A percentile compares a stretch with the other conserved stretches of the same genome.
Conservation (phyloP, 2,888 invertebrate genomes). For the Incurvaria masculella region DNA sequence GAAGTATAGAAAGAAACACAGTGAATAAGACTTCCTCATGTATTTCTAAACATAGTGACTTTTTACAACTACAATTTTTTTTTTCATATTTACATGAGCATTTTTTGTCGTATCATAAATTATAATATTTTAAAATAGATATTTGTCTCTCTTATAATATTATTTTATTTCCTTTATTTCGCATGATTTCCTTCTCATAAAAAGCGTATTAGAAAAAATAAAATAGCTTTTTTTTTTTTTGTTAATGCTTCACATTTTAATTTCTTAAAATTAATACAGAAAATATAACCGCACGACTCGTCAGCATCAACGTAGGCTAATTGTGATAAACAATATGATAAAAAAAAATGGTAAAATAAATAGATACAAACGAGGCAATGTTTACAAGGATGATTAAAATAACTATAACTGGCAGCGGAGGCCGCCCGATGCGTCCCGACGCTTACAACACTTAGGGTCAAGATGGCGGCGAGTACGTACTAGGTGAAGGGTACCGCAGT, state of each 20-base stretch:
- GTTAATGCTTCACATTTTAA: background rate
- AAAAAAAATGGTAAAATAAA: background rate
- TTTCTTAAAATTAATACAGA: background rate
- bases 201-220: background rate
- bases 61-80: background rate
- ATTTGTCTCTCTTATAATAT: background rate
- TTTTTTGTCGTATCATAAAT: background rate
- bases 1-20: too few species aligned
- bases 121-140: slow-evolving; percentile 1
- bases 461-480: too few species aligned
- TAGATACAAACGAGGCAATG: background rate
- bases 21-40: background rate
- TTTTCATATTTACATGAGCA: slow-evolving; percentile 1
- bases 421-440: too few species aligned
- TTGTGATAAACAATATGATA: background rate
- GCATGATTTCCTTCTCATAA: background rate
- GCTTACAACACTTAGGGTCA: too few species aligned
- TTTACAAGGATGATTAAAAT: background rate
- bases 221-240: background rate
- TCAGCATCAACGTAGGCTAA: background rate
- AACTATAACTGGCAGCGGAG: too few species aligned
- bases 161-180: background rate
- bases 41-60: background rate
- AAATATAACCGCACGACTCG: background rate
- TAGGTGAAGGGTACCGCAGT: too few species aligned